Base-by-base conservation (phyloP, 1,140 invertebrate species). In the Zaprionus kolodkinae region DNA sequence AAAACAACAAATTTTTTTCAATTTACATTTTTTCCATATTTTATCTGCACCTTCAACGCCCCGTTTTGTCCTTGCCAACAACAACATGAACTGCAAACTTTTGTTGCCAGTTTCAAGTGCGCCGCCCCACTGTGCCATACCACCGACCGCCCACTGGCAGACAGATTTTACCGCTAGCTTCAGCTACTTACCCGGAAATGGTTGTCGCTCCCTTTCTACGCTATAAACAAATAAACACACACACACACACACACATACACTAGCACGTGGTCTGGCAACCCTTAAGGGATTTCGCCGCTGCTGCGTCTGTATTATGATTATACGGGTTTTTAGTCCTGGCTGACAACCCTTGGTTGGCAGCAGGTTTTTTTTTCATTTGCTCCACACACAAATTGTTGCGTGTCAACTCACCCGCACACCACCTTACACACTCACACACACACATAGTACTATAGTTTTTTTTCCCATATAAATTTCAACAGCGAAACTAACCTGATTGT, bases 181-280 rank as follows among this genome's bases (percentile, higher is more conserved):
- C 73, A 68, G 72, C 83, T 74, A 84, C 84, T 84, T 87, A 81
- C 80, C 85, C 80, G 84, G 85, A 89, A 88, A 81, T 73, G 57
- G 65, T 64, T 15, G 77, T 69, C 73, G 59, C 63, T 72, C 74
- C 81, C 81, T 73, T 81, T 73, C 72, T 56, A 79, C 65, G 15
- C 33, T 64, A 45, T 76, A 57, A 72, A 55, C 57, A 69, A 38
- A 38, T 61, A 65, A 62, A 75, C 54, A 54, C 45, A 61, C 50
- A 67, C 11, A 75, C 54, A 54, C 45, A 61, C 50, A 67, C 11
- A 60, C n/a, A 48, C 40, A 48, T 13, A 70, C 25, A 60, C 54
- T 30, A 35, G 38, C 45, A 63, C 27, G 62, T 43, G 38, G 13
- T 33, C 6, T 33, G 66, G 72, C 69, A 72, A 54, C 68, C 71